Evolutionary conservation across 2,797 vertebrate genomes (phyloP), one percentile per base, ranked within the genome.

Genomic region (Esox masquinongy): DNA sequence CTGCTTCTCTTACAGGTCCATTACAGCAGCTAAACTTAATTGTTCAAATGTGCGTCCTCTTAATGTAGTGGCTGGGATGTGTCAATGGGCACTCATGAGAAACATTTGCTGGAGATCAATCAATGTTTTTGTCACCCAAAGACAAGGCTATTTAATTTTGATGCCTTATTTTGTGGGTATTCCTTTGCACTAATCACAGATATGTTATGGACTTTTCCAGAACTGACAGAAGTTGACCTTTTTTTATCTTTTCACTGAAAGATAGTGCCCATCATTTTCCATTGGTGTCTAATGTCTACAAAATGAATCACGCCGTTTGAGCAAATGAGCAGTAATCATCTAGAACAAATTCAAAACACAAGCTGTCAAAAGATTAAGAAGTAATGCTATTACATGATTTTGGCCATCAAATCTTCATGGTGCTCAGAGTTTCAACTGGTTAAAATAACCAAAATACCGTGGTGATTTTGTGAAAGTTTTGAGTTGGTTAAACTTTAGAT

Each of bases 261-360:
- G 39, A 43, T n/a, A 29, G 26, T 50, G 26, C 47, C n/a, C 68
- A n/a, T 71, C 14, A 69, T 69, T 15, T 71, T 69, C 68, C 26
- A 47, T 71, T 76, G 2, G 3, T 59, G 39, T 49, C 39, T 71
- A 64, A 64, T 71, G 26, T 61, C 49, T 70, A 3, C 43, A 11
- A 22, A 64, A 53, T 64, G 68, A 36, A 63, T 64, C 26, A 59
- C 43, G 47, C 22, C 11, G 17, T 63, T 61, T 24, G 17, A 50
- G 75, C 24, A n/a, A 31, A 63, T 76, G 49, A 76, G 4, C 31
- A 39, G n/a, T 4, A 66, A 53, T 36, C 34, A 51, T 50, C 47
- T 50, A 47, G 49, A 76, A 71, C 24, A 71, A 50, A 76, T 64
- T 22, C 34, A 50, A 71, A 12, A 76, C 75, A 76, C 17, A 22